Evolutionary conservation across 1,140 invertebrate genomes (phyloP), one percentile per base, ranked within the genome.

Genomic region (Brachionus rotundiformis): DNA sequence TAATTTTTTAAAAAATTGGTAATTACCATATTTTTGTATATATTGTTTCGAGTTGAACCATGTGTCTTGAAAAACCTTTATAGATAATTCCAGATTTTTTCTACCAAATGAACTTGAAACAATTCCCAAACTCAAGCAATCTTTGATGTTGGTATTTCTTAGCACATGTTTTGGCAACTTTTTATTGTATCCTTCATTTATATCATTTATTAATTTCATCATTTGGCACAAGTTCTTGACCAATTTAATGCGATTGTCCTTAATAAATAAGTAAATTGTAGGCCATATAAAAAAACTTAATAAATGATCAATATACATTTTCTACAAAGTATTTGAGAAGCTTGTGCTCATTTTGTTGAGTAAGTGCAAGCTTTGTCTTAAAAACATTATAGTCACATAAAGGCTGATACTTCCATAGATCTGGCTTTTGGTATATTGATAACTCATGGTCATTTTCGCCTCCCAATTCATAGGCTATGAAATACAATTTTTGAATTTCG

Each of bases 321-420:
- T 71, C 65, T 11, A 73, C 11, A 25, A 73, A 5, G 25, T 44
- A 25, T 44, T 73, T 73, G 10, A 73, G 36, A 8, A 73, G 10
- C 13, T 27, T 41, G 33, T 73, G 25, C 3, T 73, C 36, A 13
- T 41, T 8, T 25, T 23, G 19, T 11, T 73, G 11, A 23, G 68
- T 44, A 7, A 73, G 23, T 6, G 19, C 39, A 16, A 79, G 19
- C 27, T 79, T 49, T 27, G 33, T 63, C 31, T 63, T 79, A 33
- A 79, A 61, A 16, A 79, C 31, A 36, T 61, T 63, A 31, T 59
- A 79, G 36, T 59, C 39, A 63, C 47, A 61, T 23, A 23, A 13
- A 13, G 76, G 76, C 16, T 63, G 76, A 59, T 36, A 79, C 27
- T 79, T 79, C 76, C 76, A 79, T 36, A 79, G 31, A 36, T 79